These are phyloP conservation scores for Lysiphlebus fabarum DNA, from an alignment of 1,140 invertebrate genomes.

Conservation along the genomic window DNA sequence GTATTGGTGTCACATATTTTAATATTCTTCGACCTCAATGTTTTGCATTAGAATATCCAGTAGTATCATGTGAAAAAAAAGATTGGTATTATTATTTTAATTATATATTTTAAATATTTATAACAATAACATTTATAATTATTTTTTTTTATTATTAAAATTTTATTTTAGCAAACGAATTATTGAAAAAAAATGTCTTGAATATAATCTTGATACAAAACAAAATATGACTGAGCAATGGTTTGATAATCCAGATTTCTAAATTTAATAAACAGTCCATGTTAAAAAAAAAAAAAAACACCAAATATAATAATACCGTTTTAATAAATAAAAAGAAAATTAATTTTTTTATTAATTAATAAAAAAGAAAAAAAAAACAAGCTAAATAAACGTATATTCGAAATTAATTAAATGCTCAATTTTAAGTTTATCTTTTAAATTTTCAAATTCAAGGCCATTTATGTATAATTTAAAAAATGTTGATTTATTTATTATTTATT, in stretches of 20 bases:
- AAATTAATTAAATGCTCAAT: not conserved
- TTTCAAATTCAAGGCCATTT: too few relatives aligned
- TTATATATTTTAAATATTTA: not conserved
- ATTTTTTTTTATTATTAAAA: conserved; percentile 30
- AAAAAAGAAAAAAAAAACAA: not conserved
- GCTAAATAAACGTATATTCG: not conserved
- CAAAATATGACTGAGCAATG: conserved; percentile 57
- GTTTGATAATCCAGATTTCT: conserved; percentile 59
- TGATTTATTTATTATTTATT: too few relatives aligned
- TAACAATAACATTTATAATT: not conserved
- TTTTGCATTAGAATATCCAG: conserved; percentile 55
- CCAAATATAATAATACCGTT: not conserved
- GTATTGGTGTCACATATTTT: conserved; percentile 60
- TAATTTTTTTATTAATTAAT: too few relatives aligned
- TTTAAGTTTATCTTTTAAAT: too few relatives aligned
- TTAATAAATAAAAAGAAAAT: not conserved
- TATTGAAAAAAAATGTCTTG: conserved; percentile 49
- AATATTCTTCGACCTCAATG: conserved; percentile 59
- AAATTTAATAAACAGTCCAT: not conserved
- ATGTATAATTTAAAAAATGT: too few relatives aligned
- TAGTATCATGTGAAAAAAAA: conserved; percentile 49
- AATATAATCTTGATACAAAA: conserved; percentile 53
- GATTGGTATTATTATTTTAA: conserved; percentile 44
- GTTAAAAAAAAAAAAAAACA: not conserved
- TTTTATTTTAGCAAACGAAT: conserved; percentile 49